A percentile compares a stretch with the other conserved stretches of the same genome.
Evolutionary conservation across 2,797 vertebrate species (phyloP).

Genomic region (Heliangelus exortis): DNA sequence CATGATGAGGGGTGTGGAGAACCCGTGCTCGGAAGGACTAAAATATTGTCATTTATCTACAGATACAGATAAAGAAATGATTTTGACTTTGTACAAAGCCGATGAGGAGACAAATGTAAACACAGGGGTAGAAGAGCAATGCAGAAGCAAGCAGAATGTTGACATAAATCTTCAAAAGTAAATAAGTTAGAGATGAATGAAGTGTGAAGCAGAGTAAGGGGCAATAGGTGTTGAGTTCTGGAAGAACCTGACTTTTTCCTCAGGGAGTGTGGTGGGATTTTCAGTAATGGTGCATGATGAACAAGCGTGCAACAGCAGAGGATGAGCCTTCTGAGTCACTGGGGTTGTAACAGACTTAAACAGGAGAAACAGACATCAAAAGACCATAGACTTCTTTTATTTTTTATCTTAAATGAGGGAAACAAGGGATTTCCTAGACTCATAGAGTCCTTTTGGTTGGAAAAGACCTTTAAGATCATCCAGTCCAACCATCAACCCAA

Average conservation of each 20-base stretch:
- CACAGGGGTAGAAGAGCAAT: not conserved
- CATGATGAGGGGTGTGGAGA: rapidly evolving
- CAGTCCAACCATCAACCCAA: too few species aligned
- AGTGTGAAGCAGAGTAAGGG: not conserved
- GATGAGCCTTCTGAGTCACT: rapidly evolving
- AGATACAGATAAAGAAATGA: rapidly evolving
- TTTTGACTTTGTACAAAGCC: too few species aligned
- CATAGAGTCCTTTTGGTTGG: too few species aligned
- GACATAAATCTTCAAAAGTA: not conserved
- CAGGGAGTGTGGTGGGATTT: not conserved
- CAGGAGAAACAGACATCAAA: rapidly evolving
- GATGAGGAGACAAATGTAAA: not conserved
- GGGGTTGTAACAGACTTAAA: rapidly evolving
- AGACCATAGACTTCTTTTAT: rapidly evolving
- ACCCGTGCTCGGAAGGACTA: rapidly evolving
- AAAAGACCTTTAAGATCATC: too few species aligned
- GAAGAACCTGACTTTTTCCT: not conserved
- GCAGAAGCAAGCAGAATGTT: not conserved
- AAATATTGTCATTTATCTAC: not conserved
- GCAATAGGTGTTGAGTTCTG: rapidly evolving
- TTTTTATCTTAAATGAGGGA: not conserved
- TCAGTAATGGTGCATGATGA: rapidly evolving
- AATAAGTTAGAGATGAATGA: rapidly evolving
- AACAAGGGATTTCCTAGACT: not conserved
- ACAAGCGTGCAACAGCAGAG: rapidly evolving